Conservation (phyloP, 1,140 invertebrate genomes). For the Dinothrombium tinctorium region DNA sequence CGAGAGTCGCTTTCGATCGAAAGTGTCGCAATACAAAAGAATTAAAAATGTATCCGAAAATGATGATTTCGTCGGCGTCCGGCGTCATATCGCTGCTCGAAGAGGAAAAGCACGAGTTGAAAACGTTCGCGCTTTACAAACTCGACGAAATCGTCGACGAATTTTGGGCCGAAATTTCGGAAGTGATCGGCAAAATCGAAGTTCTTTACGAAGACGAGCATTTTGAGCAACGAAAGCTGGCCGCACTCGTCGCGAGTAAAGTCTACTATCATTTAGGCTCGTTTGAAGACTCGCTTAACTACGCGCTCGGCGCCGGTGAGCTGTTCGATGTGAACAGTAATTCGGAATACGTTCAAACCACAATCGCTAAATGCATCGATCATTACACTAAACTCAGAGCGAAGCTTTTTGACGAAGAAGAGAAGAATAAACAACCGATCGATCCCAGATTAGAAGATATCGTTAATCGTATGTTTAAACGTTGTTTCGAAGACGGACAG, state of each 20-base stretch:
- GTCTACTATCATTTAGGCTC: slow-evolving; percentile 93
- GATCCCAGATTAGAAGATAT: slow-evolving; percentile 74
- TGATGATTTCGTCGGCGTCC: slow-evolving; percentile 26
- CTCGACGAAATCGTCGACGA: slow-evolving; percentile 82
- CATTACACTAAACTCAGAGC: slow-evolving; percentile 71
- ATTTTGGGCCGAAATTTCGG: slow-evolving; percentile 96
- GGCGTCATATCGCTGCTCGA: slow-evolving; percentile 87
- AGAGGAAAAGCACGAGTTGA: slow-evolving; percentile 71
- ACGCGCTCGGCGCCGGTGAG: slow-evolving; percentile 72
- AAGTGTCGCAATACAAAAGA: too few relatives aligned
- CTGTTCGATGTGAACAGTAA: slow-evolving; percentile 78
- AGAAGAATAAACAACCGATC: slow-evolving; percentile 36
- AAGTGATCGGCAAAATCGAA: slow-evolving; percentile 92
- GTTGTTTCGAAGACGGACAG: slow-evolving; percentile 78
- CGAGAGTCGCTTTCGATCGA: too few relatives aligned
- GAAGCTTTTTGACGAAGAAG: slow-evolving; percentile 29
- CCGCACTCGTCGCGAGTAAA: slow-evolving; percentile 90
- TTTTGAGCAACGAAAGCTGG: slow-evolving; percentile 64
- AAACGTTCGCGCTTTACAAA: slow-evolving; percentile 71
- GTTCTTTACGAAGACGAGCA: slow-evolving; percentile 74
- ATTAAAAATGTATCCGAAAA: slow-evolving; percentile 1
- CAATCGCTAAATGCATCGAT: slow-evolving; percentile 84
- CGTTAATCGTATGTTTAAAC: slow-evolving; percentile 87
- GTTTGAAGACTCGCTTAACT: slow-evolving; percentile 81
- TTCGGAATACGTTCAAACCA: slow-evolving; percentile 89